Conservation (phyloP, 2,113 vertebrate genomes). For the Heterotis niloticus region DNA sequence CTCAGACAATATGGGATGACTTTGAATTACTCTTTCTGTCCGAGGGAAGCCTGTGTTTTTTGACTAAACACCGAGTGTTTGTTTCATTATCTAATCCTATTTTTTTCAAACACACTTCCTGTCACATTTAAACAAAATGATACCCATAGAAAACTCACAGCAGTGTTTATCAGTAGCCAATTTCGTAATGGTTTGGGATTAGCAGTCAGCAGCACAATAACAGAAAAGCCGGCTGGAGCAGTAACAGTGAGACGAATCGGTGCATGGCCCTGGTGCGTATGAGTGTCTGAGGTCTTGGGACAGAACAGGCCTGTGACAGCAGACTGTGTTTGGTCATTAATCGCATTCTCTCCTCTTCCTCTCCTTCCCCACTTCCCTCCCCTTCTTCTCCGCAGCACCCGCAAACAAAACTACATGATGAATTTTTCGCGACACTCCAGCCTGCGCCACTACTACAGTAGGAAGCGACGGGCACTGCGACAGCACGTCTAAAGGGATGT, state of each 20-base stretch:
- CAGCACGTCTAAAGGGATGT: conserved; percentile 73
- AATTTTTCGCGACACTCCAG: conserved; percentile 98
- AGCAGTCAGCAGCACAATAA: background rate
- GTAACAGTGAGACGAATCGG: too few species aligned
- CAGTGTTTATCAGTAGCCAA: background rate
- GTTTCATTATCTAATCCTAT: too few species aligned
- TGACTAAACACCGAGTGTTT: too few species aligned
- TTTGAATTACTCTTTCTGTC: background rate
- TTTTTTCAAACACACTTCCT: background rate
- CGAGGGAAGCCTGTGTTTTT: too few species aligned
- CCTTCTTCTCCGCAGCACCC: conserved; percentile 78
- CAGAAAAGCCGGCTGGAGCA: background rate
- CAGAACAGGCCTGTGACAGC: conserved; percentile 33
- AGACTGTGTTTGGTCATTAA: conserved; percentile 49
- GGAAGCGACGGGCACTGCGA: conserved; percentile 91
- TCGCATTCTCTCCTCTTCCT: conserved; percentile 29
- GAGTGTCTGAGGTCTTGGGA: conserved; percentile 71
- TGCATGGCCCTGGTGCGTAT: background rate
- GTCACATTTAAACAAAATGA: background rate
- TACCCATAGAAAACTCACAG: background rate
- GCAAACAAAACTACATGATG: conserved; percentile 99
- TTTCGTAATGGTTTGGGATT: background rate
- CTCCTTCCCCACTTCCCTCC: conserved; percentile 37
- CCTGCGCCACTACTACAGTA: conserved; percentile 94
- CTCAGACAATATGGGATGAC: too few species aligned